Base-by-base conservation (phyloP, 2,888 invertebrate genomes). In the Cephus runcator region DNA sequence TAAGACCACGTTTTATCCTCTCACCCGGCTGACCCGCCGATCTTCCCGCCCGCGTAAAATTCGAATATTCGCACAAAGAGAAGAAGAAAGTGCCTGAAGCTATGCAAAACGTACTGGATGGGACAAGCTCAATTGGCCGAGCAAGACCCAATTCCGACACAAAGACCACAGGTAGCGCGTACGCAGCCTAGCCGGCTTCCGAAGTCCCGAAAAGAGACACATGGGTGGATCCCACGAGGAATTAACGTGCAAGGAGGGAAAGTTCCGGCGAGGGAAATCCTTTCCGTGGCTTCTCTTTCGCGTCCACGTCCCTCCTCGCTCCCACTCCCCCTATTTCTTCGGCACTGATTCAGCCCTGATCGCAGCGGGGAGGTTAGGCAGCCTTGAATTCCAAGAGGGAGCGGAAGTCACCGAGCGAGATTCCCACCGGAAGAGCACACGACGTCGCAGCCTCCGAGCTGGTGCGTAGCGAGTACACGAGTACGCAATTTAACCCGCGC, bases 1-100 rank as follows among this genome's bases (percentile, higher is more conserved):
- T 84, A 84, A 84, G 86, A 85, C 83, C 86, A 81, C 85, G 82
- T 85, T 82, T 85, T 83, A 83, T 83, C 81, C 83, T 83, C 82
- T 82, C 3, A 11, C 31, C 12, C 12, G 9, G 31, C 6, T 1
- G 4, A 23, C 4, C 23, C 15, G 3, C 2, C 9, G 9, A 6
- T 6, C 9, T 2, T 15, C 56, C 56, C 23, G 23, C 23, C 56
- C 23, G 2, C 56, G 9, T 6, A 40, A 15, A 15, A 56, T 23
- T 56, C 9, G 56, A 56, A 23, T 23, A 56, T 56, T 56, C 56
- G 56, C 6, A 9, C 56, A 56, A 0, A 23, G 23, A 56, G 23
- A 56, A 56, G 15, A 23, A 56, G 15, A 56, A 23, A 56, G 23
- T 23, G 12, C 36, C 36, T 4, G 2, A 56, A 23, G 12, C 35